Conservation (phyloP, 2,888 invertebrate genomes). For the Parthenolecanium corni region DNA sequence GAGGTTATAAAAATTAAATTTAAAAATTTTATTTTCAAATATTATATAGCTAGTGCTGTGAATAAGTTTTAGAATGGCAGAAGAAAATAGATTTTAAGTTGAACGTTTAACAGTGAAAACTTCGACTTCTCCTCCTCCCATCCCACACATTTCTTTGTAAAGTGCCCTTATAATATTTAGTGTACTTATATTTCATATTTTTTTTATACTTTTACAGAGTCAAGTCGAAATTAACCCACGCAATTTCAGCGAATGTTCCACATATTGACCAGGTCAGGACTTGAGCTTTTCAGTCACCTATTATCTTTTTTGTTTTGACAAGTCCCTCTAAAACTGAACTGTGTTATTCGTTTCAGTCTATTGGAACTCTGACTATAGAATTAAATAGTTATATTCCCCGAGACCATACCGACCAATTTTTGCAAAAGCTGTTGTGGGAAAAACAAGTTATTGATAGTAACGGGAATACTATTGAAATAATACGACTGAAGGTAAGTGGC, state of each 20-base stretch:
- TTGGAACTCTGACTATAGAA: constrained; percentile 36
- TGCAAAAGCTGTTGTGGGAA: constrained; percentile 36
- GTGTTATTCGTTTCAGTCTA: constrained; percentile 32
- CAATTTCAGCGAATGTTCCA: background rate
- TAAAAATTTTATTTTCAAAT: background rate
- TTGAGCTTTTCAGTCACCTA: too few relatives aligned
- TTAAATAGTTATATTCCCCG: constrained; percentile 32
- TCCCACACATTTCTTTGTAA: too few relatives aligned
- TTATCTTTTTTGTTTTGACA: background rate
- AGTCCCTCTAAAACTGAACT: background rate
- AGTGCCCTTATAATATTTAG: too few relatives aligned
- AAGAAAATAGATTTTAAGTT: too few relatives aligned
- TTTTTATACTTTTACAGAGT: background rate
- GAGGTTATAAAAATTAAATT: too few relatives aligned
- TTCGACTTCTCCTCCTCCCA: too few relatives aligned
- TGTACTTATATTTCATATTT: too few relatives aligned
- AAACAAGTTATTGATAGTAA: constrained; percentile 31
- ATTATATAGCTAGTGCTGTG: background rate
- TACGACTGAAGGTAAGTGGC: constrained; percentile 36
- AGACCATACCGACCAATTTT: constrained; percentile 34
- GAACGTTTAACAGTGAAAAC: too few relatives aligned
- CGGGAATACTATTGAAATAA: constrained; percentile 33
- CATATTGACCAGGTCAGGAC: background rate
- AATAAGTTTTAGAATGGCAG: too few relatives aligned
- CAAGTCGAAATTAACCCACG: background rate